phyloP scores from a whole-genome alignment of 2,888 invertebrate species.

The Drosophila mercatorum region DNA sequence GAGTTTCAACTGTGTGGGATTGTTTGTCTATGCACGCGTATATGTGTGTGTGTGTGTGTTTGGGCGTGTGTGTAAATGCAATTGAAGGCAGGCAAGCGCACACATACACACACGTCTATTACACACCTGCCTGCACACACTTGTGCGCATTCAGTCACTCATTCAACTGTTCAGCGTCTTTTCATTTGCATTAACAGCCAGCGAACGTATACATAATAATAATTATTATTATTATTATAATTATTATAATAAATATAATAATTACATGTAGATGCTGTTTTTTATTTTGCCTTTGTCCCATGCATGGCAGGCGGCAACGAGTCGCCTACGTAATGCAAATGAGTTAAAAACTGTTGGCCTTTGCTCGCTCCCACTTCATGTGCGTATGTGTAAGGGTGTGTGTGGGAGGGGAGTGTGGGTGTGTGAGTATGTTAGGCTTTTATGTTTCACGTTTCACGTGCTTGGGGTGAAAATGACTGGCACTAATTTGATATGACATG shows the following conservation, averaged over 20 bases:
- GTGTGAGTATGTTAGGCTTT: constrained; percentile 10
- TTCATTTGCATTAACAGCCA: constrained; percentile 39
- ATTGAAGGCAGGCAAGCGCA: constrained; percentile 49
- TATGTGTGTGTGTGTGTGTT: constrained; percentile 13
- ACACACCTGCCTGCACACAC: constrained; percentile 63
- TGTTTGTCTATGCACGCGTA: constrained; percentile 21
- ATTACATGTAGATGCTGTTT: constrained; percentile 49
- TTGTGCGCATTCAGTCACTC: constrained; percentile 57
- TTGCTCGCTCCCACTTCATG: constrained; percentile 12
- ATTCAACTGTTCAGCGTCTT: constrained; percentile 22
- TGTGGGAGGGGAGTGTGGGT: not conserved
- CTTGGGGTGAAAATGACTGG: constrained; percentile 67
- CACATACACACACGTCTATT: constrained; percentile 30
- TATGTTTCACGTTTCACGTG: constrained; percentile 55
- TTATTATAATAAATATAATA: constrained; percentile 49
- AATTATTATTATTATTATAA: constrained; percentile 41
- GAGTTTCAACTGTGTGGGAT: constrained; percentile 20
- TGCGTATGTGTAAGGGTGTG: not conserved
- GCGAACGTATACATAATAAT: constrained; percentile 39
- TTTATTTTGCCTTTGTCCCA: constrained; percentile 24
- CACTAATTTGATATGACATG: constrained; percentile 75
- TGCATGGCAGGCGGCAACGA: constrained; percentile 25
- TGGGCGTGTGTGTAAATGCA: constrained; percentile 37
- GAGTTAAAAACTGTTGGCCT: constrained; percentile 59
- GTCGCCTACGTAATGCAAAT: constrained; percentile 51